Evolutionary conservation across 2,888 invertebrate genomes (phyloP), one percentile per base, ranked within the genome.

Genomic region (Dione juno): DNA sequence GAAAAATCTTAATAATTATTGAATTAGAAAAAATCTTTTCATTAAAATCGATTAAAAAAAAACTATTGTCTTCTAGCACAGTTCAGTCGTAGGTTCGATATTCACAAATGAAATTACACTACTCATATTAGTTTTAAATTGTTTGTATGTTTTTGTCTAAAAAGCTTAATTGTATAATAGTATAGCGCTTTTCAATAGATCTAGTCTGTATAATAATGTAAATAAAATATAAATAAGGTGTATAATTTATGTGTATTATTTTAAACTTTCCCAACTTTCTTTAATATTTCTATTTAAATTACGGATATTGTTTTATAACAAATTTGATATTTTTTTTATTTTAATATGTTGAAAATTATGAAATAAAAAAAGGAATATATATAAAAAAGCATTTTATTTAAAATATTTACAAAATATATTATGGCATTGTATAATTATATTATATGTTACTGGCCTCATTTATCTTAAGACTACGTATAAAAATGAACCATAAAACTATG

Each of bases 341-440:
- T 28, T 5, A 28, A 28, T 3, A 28, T 5, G 5, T 28, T 28
- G 2, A 28, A 3, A 28, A 28, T 40, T 40, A 1, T 40, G 58
- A 43, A 69, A 64, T 41, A 61, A 52, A 61, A 54, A 54, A 69
- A 40, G 54, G 58, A 69, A 67, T 37, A 63, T 57, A 57, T 37
- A 68, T 28, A 28, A 28, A 73, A 54, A 75, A 66, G 70, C 67
- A 67, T 52, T 74, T 72, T 74, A 72, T 70, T 72, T 45, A 65
- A 63, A 74, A 57, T 69, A 75, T 63, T 68, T 58, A 71, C 43
- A 67, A 52, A 70, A 50, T 41, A 70, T 53, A 63, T 16, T 61
- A 61, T 61, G 61, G 61, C 61, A 16, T 28, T 13, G 7, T 28
- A 14, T 53, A 54, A 59, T 52, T 65, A 70, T 61, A 40, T 41